Evolutionary conservation across 2,113 vertebrate species (phyloP).

Genomic region (Phylloscopus trochiloides): DNA sequence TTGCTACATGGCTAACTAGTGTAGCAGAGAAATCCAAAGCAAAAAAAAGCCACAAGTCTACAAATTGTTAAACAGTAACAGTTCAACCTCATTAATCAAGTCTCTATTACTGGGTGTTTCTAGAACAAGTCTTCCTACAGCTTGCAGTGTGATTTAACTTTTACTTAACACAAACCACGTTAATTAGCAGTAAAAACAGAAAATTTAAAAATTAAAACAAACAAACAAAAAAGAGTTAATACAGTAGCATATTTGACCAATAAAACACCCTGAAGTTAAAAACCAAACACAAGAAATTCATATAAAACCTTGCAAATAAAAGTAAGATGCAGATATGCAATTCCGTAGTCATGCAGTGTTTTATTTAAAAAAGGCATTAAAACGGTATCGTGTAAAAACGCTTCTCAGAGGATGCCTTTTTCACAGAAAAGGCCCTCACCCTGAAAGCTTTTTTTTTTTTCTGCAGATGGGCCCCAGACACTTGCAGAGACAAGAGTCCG

Average conservation of each 20-base stretch:
- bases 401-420: constrained; percentile 47
- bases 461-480: neutral
- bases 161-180: constrained; percentile 82
- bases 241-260: constrained; percentile 88
- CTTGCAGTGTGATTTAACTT: constrained; percentile 98
- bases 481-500: neutral
- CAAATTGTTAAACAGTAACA: constrained; percentile 91
- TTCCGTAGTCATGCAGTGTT: constrained; percentile 81
- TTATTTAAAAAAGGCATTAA: constrained; percentile 81
- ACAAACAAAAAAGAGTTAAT: constrained; percentile 73
- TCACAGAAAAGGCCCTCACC: neutral
- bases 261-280: constrained; percentile 89
- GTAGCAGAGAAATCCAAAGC: constrained; percentile 93
- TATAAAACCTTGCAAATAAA: constrained; percentile 76
- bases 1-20: constrained; percentile 99
- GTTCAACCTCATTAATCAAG: constrained; percentile 89
- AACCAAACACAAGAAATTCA: constrained; percentile 73
- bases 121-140: constrained; percentile 90
- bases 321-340: constrained; percentile 72
- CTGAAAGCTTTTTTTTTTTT: neutral
- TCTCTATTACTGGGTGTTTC: constrained; percentile 82
- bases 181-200: constrained; percentile 77
- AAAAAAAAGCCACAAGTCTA: constrained; percentile 89
- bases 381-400: constrained; percentile 39
- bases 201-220: constrained; percentile 73